phyloP scores from a whole-genome alignment of 2,113 vertebrate genomes.

The Phalacrocorax pelagicus region DNA sequence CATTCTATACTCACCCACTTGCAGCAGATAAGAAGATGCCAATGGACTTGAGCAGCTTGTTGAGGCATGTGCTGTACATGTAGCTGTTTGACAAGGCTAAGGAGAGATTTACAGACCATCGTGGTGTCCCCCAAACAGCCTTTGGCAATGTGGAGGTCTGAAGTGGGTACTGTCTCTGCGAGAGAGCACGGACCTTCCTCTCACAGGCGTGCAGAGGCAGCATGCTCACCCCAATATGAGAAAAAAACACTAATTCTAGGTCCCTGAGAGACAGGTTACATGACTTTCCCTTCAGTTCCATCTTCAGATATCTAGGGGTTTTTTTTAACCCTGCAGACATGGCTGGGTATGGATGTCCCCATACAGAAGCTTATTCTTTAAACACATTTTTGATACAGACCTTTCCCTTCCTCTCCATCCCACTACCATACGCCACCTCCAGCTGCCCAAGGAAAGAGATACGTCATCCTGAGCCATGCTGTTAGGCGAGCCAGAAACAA shows the following conservation, averaged over 20 bases:
- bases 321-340: background rate
- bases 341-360: background rate
- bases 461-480: constrained; percentile 83
- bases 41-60: constrained; percentile 79
- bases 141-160: background rate
- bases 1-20: constrained; percentile 77
- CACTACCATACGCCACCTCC: background rate
- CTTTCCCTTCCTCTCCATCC: background rate
- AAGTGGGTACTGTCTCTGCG: background rate
- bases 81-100: constrained; percentile 79
- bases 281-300: background rate
- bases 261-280: background rate
- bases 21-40: constrained; percentile 83
- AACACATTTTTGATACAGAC: background rate
- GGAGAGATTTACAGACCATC: background rate
- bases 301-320: background rate
- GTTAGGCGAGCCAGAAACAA: constrained; percentile 84
- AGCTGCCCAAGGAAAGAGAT: constrained; percentile 67
- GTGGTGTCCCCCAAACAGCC: background rate
- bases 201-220: background rate
- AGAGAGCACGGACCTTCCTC: background rate
- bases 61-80: constrained; percentile 74
- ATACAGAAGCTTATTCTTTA: background rate
- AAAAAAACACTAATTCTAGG: background rate
- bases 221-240: background rate